phyloP scores from a whole-genome alignment of 2,113 vertebrate species.

The Candoia aspera region DNA sequence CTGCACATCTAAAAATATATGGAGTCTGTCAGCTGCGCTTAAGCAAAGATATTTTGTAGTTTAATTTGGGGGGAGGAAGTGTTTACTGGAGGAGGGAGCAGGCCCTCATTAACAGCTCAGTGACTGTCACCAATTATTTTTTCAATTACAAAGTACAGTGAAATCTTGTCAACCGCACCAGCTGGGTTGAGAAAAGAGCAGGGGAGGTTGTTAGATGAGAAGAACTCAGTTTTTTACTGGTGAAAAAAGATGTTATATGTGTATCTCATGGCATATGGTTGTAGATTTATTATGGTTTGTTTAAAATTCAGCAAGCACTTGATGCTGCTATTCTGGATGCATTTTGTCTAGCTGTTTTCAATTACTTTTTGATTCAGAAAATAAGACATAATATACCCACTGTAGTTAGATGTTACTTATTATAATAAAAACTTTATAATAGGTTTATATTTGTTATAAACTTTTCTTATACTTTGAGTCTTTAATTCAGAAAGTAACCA shows the following conservation, averaged over 20 bases:
- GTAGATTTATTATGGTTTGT: neutral
- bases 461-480: constrained; percentile 21
- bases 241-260: neutral
- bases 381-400: neutral
- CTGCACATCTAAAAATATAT: neutral
- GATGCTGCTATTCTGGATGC: neutral
- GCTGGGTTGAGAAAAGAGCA: neutral
- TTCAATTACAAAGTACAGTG: neutral
- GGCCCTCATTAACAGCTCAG: neutral
- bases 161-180: neutral
- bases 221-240: neutral
- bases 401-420: constrained; percentile 52
- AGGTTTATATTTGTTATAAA: constrained; percentile 30
- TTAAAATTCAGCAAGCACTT: neutral
- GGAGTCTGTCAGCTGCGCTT: neutral
- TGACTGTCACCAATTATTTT: neutral
- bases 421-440: neutral
- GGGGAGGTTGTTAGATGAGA: neutral
- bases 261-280: neutral
- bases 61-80: neutral
- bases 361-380: constrained; percentile 45
- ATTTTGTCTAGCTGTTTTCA: constrained; percentile 44
- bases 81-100: neutral
- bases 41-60: neutral
- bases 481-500: neutral